These are phyloP conservation scores for Caenorhabditis parvicauda DNA, from an alignment of 2,888 invertebrate species.

Conservation along the genomic window DNA sequence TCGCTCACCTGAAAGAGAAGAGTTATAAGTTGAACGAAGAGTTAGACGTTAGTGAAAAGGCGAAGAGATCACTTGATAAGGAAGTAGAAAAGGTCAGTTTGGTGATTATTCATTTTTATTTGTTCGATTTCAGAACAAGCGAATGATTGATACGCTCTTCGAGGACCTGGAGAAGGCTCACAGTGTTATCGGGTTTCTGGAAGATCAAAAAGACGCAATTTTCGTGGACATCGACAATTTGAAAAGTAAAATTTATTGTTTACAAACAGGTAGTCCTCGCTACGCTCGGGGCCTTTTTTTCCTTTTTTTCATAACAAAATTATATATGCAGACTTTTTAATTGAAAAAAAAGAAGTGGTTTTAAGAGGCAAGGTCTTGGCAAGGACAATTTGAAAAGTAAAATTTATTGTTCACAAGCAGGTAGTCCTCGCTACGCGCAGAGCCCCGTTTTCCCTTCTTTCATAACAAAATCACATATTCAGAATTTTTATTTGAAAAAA, in stretches of 20 bases:
- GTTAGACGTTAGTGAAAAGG: slow-evolving; percentile 30
- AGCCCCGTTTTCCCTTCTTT: too few relatives aligned
- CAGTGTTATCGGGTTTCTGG: slow-evolving; percentile 32
- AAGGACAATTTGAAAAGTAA: slow-evolving; percentile 51
- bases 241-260: slow-evolving; percentile 30
- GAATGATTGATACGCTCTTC: slow-evolving; percentile 24
- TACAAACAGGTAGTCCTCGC: not conserved
- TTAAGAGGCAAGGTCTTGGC: too few relatives aligned
- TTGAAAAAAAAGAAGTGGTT: too few relatives aligned
- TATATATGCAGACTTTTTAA: too few relatives aligned
- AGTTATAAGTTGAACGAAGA: slow-evolving; percentile 36
- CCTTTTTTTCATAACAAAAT: too few relatives aligned
- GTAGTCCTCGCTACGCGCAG: too few relatives aligned
- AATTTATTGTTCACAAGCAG: not conserved
- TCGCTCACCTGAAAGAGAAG: slow-evolving; percentile 41
- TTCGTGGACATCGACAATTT: slow-evolving; percentile 51
- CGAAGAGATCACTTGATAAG: slow-evolving; percentile 26
- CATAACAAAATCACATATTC: too few relatives aligned
- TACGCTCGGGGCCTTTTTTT: too few relatives aligned
- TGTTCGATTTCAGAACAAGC: not conserved
- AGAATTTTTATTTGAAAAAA: too few relatives aligned
- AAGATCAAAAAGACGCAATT: slow-evolving; percentile 47
- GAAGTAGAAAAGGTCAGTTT: slow-evolving; percentile 24
- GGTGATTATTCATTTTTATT: not conserved
- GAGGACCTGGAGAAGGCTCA: slow-evolving; percentile 40